Conservation (phyloP, 2,888 invertebrate genomes). For the Cantharis lateralis region DNA sequence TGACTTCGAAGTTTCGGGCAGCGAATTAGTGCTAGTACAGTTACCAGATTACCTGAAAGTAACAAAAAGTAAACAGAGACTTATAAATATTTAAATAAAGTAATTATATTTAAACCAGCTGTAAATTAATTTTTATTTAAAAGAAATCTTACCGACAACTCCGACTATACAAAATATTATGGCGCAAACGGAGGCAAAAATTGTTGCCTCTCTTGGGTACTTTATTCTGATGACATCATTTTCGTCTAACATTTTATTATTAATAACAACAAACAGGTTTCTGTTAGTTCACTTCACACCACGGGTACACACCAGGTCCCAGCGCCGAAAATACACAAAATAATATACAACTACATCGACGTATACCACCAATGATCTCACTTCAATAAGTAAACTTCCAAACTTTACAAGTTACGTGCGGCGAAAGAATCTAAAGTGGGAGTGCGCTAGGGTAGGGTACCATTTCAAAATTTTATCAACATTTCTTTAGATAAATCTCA, state of each 20-base stretch:
- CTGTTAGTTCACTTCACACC: not conserved
- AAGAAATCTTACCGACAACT: slow-evolving; percentile 66
- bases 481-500: not conserved
- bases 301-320: not conserved
- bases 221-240: slow-evolving; percentile 34
- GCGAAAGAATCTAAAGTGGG: not conserved
- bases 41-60: slow-evolving; percentile 78
- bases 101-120: not conserved
- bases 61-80: slow-evolving; percentile 10
- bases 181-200: slow-evolving; percentile 78
- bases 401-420: not conserved
- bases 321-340: not conserved
- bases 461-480: not conserved
- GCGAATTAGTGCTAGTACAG: slow-evolving; percentile 76
- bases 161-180: slow-evolving; percentile 80
- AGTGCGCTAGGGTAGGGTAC: not conserved
- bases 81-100: not conserved
- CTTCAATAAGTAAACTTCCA: not conserved
- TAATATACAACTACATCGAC: not conserved
- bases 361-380: not conserved
- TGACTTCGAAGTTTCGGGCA: slow-evolving; percentile 79
- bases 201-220: slow-evolving; percentile 75
- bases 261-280: not conserved
- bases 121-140: not conserved
- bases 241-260: slow-evolving; percentile 20